Evolutionary conservation across 2,797 vertebrate species (phyloP).

Genomic region (Hydrophis major): DNA sequence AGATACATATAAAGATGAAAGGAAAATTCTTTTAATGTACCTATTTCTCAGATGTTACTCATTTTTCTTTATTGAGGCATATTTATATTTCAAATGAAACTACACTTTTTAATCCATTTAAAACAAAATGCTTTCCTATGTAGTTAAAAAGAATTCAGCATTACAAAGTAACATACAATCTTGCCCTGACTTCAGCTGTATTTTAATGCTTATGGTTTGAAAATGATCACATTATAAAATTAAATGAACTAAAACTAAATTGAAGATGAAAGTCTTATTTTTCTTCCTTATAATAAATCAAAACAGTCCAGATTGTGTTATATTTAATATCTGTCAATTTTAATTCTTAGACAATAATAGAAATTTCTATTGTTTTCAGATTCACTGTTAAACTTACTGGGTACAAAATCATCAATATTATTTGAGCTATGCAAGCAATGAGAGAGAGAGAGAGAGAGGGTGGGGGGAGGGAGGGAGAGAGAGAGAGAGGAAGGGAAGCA

Average conservation of each 20-base stretch:
- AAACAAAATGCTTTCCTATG: neutral
- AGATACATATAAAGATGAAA: neutral
- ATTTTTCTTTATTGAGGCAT: neutral
- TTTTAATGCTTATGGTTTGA: constrained; percentile 27
- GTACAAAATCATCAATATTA: constrained; percentile 22
- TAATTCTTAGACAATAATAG: constrained; percentile 38
- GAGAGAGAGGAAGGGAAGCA: too few relatives aligned
- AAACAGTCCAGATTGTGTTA: constrained; percentile 52
- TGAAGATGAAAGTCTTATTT: constrained; percentile 14
- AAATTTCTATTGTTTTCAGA: constrained; percentile 44
- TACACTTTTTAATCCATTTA: neutral
- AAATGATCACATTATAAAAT: constrained; percentile 28
- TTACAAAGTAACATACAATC: neutral
- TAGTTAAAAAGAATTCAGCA: neutral
- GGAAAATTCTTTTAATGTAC: neutral
- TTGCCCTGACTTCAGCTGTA: constrained; percentile 1
- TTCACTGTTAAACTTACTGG: constrained; percentile 16
- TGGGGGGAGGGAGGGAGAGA: too few relatives aligned
- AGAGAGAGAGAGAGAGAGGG: too few relatives aligned
- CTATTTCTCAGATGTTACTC: neutral
- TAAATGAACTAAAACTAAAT: constrained; percentile 33
- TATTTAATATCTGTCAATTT: constrained; percentile 43
- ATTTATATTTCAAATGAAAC: neutral
- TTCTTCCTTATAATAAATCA: constrained; percentile 44
- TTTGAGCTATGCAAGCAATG: constrained; percentile 31